Conservation (phyloP, 2,888 invertebrate genomes). For the Clanis bilineata region DNA sequence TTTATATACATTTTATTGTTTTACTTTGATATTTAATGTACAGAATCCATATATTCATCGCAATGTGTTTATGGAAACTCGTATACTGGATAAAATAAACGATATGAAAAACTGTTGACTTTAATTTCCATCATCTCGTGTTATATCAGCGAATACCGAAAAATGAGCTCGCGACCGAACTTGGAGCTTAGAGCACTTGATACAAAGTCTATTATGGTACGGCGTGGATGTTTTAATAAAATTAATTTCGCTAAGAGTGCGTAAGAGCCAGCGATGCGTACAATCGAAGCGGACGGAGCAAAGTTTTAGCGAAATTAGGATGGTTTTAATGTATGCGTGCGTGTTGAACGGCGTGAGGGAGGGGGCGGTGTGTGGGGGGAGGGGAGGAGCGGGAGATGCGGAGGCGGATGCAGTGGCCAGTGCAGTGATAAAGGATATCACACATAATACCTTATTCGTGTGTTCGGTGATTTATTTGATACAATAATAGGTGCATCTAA, state of each 20-base stretch:
- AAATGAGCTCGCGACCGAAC: slow-evolving; percentile 18
- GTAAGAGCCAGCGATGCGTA: slow-evolving; percentile 49
- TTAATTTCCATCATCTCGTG: slow-evolving; percentile 30
- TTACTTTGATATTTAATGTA: slow-evolving; percentile 76
- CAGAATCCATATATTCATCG: slow-evolving; percentile 71
- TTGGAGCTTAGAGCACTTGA: slow-evolving; percentile 3
- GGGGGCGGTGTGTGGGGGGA: background rate
- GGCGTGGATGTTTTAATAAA: slow-evolving; percentile 44
- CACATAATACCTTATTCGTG: background rate
- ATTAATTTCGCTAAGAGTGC: slow-evolving; percentile 55
- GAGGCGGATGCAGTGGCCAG: background rate
- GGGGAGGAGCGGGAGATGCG: background rate
- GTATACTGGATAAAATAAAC: slow-evolving; percentile 74
- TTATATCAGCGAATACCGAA: slow-evolving; percentile 33
- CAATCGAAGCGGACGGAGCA: slow-evolving; percentile 29
- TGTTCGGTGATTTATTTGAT: too few species aligned
- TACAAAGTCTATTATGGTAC: slow-evolving; percentile 31
- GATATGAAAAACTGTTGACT: slow-evolving; percentile 10
- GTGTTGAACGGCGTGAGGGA: background rate
- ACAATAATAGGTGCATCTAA: too few species aligned
- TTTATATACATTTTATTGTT: slow-evolving; percentile 71
- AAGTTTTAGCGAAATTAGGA: slow-evolving; percentile 33
- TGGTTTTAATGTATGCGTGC: slow-evolving; percentile 16
- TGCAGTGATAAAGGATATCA: background rate
- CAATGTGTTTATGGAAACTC: slow-evolving; percentile 73